These are phyloP conservation scores for Diorhabda elongata DNA, from an alignment of 1,140 invertebrate species.

Conservation along the genomic window DNA sequence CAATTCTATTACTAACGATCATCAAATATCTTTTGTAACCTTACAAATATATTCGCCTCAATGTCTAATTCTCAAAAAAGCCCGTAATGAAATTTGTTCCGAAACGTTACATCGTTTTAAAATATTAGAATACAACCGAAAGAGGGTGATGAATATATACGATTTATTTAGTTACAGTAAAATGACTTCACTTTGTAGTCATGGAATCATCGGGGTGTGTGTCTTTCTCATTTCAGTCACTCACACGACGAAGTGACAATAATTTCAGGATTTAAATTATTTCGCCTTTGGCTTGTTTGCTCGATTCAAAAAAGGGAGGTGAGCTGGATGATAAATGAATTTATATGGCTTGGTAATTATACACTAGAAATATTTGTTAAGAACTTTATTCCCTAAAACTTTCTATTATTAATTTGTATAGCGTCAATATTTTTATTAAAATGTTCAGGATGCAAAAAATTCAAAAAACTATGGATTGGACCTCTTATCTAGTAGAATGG, in stretches of 20 bases:
- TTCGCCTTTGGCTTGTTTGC: constrained; percentile 22
- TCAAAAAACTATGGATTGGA: no score
- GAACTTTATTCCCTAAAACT: no score
- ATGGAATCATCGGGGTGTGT: constrained; percentile 14
- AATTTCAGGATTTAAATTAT: constrained; percentile 38
- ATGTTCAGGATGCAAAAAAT: no score
- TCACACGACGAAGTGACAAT: constrained; percentile 33
- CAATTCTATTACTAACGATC: no score
- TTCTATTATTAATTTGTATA: no score
- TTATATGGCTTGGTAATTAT: constrained; percentile 12
- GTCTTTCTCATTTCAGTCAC: constrained; percentile 28
- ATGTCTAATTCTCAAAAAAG: background rate
- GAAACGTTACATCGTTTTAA: constrained; percentile 6
- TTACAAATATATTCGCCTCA: no score
- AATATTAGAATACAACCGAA: constrained; percentile 15
- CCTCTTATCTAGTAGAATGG: no score
- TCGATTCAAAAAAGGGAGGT: constrained; percentile 4
- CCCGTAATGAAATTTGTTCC: constrained; percentile 15
- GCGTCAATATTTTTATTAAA: no score
- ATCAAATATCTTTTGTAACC: no score
- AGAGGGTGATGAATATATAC: constrained; percentile 7
- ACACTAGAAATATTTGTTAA: background rate
- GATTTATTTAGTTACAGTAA: constrained; percentile 34
- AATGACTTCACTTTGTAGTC: constrained; percentile 33
- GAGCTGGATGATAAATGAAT: constrained; percentile 8